phyloP scores from a whole-genome alignment of 2,888 invertebrate genomes.

The Idaea straminata region DNA sequence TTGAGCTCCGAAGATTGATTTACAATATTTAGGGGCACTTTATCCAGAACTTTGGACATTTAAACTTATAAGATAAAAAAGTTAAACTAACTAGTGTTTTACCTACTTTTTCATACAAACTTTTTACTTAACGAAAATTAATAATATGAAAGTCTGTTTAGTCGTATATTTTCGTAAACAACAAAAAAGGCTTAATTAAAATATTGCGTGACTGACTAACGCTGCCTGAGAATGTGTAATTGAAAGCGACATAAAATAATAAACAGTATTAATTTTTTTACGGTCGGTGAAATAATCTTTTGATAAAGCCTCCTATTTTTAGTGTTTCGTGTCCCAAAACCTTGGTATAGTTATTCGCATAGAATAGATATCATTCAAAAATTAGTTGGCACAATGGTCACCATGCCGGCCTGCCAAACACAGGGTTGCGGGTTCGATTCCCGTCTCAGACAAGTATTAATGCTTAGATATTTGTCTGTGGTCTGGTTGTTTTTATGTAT shows the following conservation, averaged over 20 bases:
- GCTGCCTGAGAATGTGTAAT: neutral
- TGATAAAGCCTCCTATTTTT: neutral
- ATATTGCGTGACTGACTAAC: neutral
- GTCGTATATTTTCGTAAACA: neutral
- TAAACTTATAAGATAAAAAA: neutral
- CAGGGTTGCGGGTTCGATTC: no score
- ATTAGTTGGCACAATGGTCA: no score
- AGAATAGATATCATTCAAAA: no score
- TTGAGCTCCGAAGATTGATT: neutral
- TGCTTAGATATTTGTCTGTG: no score
- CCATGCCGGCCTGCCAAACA: no score
- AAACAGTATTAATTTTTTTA: neutral
- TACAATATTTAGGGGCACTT: neutral
- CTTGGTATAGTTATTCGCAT: neutral
- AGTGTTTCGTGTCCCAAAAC: neutral
- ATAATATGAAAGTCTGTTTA: neutral
- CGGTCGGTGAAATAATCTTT: neutral
- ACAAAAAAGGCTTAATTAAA: neutral
- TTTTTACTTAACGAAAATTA: no score
- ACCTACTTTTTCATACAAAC: no score
- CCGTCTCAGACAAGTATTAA: no score
- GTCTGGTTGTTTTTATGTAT: no score
- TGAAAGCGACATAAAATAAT: neutral
- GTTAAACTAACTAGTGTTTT: no score
- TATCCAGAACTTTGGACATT: neutral